These are phyloP conservation scores for Pterostichus niger DNA, from an alignment of 2,888 invertebrate genomes.

Conservation along the genomic window DNA sequence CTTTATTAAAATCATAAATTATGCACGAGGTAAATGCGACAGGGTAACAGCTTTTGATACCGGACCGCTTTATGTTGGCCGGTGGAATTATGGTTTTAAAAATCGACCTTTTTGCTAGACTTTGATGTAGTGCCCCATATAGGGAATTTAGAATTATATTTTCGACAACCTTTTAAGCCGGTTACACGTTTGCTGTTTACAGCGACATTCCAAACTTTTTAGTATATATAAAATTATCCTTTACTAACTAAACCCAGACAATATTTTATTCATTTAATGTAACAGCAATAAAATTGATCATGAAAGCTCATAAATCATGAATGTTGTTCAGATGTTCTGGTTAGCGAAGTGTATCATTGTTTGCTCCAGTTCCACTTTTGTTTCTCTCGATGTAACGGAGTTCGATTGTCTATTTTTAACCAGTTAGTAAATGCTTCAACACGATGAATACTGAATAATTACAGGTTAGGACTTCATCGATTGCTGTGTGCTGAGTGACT, in stretches of 20 bases:
- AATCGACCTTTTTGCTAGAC: constrained; percentile 27
- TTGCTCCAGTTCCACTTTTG: not conserved
- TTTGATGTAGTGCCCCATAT: constrained; percentile 36
- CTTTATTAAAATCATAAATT: constrained; percentile 65
- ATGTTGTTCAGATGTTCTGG: no score
- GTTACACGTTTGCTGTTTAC: not conserved
- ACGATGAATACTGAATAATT: constrained; percentile 41
- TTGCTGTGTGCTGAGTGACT: not conserved
- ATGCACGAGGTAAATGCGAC: constrained; percentile 57
- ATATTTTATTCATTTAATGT: constrained; percentile 7
- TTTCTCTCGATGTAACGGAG: not conserved
- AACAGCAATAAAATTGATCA: no score
- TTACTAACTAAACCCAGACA: not conserved
- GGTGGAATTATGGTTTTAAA: constrained; percentile 39
- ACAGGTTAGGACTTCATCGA: constrained; percentile 4
- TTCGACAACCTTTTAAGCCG: not conserved
- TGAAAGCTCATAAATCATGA: no score
- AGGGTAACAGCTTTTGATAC: constrained; percentile 59
- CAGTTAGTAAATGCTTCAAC: constrained; percentile 13
- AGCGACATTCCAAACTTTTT: no score
- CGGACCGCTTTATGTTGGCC: constrained; percentile 2
- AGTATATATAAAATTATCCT: no score
- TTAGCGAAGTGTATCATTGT: not conserved
- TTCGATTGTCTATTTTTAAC: constrained; percentile 39
- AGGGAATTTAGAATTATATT: constrained; percentile 17